phyloP scores from a whole-genome alignment of 2,888 invertebrate species.

The Blastobasis adustella region DNA sequence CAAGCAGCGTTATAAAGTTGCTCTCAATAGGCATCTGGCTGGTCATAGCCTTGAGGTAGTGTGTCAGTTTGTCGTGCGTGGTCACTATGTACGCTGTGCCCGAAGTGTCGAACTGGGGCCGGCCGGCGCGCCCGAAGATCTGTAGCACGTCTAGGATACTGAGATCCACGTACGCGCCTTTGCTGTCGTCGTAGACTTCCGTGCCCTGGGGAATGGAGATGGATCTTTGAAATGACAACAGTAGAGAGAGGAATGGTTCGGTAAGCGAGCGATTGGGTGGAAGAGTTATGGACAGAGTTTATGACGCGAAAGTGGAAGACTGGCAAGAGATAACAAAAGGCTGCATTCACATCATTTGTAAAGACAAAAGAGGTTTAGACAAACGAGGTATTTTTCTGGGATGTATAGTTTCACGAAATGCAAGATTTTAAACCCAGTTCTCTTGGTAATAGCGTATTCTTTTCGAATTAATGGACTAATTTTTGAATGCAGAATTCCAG shows the following conservation, averaged over 20 bases:
- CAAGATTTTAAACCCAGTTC: too few species aligned
- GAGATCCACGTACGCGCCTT: slow-evolving; percentile 94
- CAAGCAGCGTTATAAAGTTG: slow-evolving; percentile 92
- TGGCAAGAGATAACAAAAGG: too few species aligned
- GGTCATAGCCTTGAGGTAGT: slow-evolving; percentile 94
- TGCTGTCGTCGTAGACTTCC: slow-evolving; percentile 97
- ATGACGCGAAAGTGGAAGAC: too few species aligned
- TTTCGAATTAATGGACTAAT: too few species aligned
- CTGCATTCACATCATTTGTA: too few species aligned
- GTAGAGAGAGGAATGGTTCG: too few species aligned
- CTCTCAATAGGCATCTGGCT: slow-evolving; percentile 99
- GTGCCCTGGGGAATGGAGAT: slow-evolving; percentile 80
- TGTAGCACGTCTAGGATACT: slow-evolving; percentile 98
- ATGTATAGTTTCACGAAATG: not conserved
- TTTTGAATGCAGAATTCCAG: too few species aligned
- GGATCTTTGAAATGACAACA: too few species aligned
- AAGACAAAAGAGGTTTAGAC: not conserved
- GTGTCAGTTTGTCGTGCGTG: slow-evolving; percentile 90
- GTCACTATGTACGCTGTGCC: slow-evolving; percentile 98
- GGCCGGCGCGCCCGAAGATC: slow-evolving; percentile 98
- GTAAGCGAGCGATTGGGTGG: too few species aligned
- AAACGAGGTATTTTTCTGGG: not conserved
- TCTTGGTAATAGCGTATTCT: too few species aligned
- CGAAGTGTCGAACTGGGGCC: slow-evolving; percentile 96
- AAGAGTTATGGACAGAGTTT: too few species aligned